Percentiles rank a stretch among this genome's conserved stretches.
phyloP scores from a whole-genome alignment of 2,113 vertebrate species.

The Callospermophilus lateralis region DNA sequence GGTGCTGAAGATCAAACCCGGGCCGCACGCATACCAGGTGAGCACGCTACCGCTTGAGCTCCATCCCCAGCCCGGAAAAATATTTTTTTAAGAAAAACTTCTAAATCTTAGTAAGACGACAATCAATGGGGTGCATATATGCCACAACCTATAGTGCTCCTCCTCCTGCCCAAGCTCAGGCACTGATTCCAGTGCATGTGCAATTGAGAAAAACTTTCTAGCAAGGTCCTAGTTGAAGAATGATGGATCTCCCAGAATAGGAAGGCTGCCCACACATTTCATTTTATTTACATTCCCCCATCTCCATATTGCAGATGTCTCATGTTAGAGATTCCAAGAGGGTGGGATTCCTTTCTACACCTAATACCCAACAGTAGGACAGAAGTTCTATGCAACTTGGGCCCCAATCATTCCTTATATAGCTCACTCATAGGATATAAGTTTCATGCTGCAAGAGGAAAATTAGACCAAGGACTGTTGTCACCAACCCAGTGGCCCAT shows the following conservation, averaged over 20 bases:
- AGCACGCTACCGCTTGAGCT: too few relatives aligned
- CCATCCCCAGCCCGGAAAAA: too few relatives aligned
- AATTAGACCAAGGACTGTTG: background rate
- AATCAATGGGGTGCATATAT: background rate
- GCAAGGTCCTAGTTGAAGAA: background rate
- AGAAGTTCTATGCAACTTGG: background rate
- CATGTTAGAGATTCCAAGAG: background rate
- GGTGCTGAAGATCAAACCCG: too few relatives aligned
- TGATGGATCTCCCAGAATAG: background rate
- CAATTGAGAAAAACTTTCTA: background rate
- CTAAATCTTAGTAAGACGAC: background rate
- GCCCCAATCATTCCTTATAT: accelerated
- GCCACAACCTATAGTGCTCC: background rate
- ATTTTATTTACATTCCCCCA: background rate
- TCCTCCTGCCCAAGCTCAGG: background rate
- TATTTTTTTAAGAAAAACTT: background rate
- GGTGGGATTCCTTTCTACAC: background rate
- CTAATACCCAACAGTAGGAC: background rate
- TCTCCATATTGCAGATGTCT: background rate
- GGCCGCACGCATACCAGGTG: too few relatives aligned
- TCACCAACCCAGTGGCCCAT: accelerated
- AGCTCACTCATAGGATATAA: background rate
- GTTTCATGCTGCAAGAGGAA: background rate
- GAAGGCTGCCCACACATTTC: background rate
- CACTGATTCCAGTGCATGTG: background rate